phyloP scores from a whole-genome alignment of 2,797 vertebrate genomes.

The Danio aesculapii region DNA sequence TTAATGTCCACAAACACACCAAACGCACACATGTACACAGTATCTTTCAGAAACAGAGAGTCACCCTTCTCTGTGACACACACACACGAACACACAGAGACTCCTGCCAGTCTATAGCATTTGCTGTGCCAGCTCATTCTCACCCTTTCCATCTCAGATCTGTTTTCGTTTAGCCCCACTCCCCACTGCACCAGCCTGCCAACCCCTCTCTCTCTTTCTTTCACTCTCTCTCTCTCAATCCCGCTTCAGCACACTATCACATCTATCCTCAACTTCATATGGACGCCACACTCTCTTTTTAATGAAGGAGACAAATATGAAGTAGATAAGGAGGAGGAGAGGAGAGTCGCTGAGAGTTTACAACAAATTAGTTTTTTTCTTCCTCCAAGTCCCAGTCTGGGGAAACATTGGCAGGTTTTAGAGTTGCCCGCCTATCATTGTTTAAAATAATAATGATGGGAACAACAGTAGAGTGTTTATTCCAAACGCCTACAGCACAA shows the following conservation, averaged over 20 bases:
- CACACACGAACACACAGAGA: slow-evolving; percentile 9
- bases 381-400: not conserved
- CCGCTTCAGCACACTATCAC: slow-evolving; percentile 23
- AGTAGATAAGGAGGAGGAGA: slow-evolving; percentile 5
- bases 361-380: slow-evolving; percentile 3
- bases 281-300: not conserved
- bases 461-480: not conserved
- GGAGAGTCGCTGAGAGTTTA: not conserved
- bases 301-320: slow-evolving; percentile 24
- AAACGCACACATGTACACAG: slow-evolving; percentile 23
- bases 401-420: slow-evolving; percentile 13
- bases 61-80: slow-evolving; percentile 39
- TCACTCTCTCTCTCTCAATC: slow-evolving; percentile 4
- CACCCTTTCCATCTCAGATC: slow-evolving; percentile 52
- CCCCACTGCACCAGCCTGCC: slow-evolving; percentile 29
- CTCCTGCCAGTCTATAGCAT: slow-evolving; percentile 43
- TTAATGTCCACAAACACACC: slow-evolving; percentile 69
- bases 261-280: slow-evolving; percentile 35
- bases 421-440: not conserved
- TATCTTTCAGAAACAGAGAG: slow-evolving; percentile 38
- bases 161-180: slow-evolving; percentile 56
- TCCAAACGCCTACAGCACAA: too few relatives aligned
- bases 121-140: slow-evolving; percentile 48
- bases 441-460: slow-evolving; percentile 25
- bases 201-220: slow-evolving; percentile 21